Conservation (phyloP, 2,888 invertebrate species). For the Pristionchus japonicus region DNA sequence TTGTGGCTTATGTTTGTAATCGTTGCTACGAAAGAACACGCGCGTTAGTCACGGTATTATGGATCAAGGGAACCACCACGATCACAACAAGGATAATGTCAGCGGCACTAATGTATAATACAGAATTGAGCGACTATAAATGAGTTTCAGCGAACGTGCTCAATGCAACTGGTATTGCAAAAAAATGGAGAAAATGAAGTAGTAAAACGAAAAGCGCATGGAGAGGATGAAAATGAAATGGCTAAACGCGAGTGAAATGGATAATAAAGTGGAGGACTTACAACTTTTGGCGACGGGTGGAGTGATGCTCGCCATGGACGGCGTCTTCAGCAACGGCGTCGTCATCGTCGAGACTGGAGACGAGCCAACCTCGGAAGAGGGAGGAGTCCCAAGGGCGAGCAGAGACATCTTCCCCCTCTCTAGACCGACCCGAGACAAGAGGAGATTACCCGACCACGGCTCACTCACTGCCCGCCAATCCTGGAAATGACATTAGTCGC, state of each 20-base stretch:
- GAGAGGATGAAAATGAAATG: neutral
- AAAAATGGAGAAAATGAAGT: no score
- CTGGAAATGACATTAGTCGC: slow-evolving; percentile 23
- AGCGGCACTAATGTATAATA: neutral
- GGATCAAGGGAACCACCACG: neutral
- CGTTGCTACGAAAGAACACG: neutral
- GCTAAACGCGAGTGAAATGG: neutral
- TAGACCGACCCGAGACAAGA: no score
- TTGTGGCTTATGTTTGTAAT: neutral
- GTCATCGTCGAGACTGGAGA: neutral
- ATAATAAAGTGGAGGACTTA: neutral
- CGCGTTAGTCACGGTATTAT: neutral
- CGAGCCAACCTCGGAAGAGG: neutral
- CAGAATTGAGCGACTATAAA: neutral
- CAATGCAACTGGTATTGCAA: no score
- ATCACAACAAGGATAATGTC: neutral
- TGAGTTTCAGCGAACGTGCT: neutral
- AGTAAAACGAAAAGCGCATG: no score
- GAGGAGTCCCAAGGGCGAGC: slow-evolving; percentile 13
- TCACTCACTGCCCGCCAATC: slow-evolving; percentile 17
- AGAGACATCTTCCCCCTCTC: neutral
- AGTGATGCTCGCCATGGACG: neutral
- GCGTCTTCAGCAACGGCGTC: slow-evolving; percentile 9
- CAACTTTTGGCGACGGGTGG: neutral
- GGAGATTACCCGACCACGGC: slow-evolving; percentile 27